Evolutionary conservation across 2,888 invertebrate species (phyloP).

Genomic region (Rutpela maculata): DNA sequence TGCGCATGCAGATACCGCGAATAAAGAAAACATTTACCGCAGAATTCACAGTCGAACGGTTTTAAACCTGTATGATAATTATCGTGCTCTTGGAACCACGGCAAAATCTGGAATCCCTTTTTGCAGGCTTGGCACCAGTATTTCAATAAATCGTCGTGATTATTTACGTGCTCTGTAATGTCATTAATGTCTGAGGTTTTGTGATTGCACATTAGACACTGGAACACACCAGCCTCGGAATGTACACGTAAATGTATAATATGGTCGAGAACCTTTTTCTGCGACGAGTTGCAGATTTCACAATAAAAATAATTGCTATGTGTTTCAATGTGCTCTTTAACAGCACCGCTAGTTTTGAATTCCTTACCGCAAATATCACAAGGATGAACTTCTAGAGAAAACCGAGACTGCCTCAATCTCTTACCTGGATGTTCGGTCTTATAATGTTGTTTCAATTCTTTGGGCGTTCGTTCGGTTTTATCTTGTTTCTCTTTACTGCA

Average conservation of each 20-base stretch:
- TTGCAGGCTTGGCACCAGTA: conserved; percentile 77
- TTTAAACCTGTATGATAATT: conserved; percentile 77
- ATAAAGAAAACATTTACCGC: conserved; percentile 75
- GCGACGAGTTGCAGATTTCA: conserved; percentile 68
- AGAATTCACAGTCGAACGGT: conserved; percentile 76
- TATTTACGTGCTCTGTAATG: conserved; percentile 69
- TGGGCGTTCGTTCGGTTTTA: conserved; percentile 59
- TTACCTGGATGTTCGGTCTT: conserved; percentile 64
- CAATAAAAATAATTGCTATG: conserved; percentile 71
- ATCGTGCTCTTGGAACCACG: conserved; percentile 78
- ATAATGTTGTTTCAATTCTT: conserved; percentile 65
- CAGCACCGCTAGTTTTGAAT: conserved; percentile 65
- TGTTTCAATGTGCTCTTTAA: conserved; percentile 70
- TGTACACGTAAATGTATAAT: conserved; percentile 69
- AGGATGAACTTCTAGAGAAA: conserved; percentile 60
- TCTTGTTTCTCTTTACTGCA: conserved; percentile 63
- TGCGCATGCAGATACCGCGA: conserved; percentile 71
- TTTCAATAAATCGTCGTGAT: conserved; percentile 71
- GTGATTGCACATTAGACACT: conserved; percentile 71
- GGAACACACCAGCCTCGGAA: conserved; percentile 66
- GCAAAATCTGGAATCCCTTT: conserved; percentile 76
- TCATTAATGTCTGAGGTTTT: conserved; percentile 66
- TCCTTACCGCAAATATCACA: conserved; percentile 71
- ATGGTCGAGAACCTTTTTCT: conserved; percentile 70
- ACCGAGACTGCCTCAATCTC: conserved; percentile 61